A percentile compares a stretch with the other conserved stretches of the same genome.
phyloP scores from a whole-genome alignment of 2,888 invertebrate genomes.

The Drosophila borborema region DNA sequence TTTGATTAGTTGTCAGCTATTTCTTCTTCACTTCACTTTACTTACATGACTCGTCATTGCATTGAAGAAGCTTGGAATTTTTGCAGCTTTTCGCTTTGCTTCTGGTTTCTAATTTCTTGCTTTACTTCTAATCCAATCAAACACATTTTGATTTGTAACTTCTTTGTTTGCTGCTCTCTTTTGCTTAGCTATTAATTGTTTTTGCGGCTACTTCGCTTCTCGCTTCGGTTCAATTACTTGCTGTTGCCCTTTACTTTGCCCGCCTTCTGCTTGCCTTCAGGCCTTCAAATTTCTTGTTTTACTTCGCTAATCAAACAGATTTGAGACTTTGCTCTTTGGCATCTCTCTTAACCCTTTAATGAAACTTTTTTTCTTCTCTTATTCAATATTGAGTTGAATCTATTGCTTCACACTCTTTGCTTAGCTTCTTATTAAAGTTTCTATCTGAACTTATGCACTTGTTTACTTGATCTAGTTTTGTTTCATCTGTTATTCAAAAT shows the following conservation, averaged over 20 bases:
- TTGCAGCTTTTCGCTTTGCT: not conserved
- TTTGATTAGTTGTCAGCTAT: too few species aligned
- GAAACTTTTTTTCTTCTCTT: not conserved
- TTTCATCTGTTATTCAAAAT: not conserved
- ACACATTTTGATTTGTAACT: not conserved
- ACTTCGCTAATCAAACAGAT: conserved; percentile 3
- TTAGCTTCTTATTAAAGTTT: not conserved
- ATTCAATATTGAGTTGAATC: not conserved
- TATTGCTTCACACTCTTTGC: not conserved
- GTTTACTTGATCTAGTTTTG: not conserved
- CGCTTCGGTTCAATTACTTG: not conserved
- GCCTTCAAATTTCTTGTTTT: not conserved
- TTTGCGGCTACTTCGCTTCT: not conserved
- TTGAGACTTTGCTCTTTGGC: not conserved
- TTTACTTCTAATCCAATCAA: not conserved
- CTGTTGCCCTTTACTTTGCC: not conserved
- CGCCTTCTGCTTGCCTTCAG: not conserved
- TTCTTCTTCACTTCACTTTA: too few species aligned
- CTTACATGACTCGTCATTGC: not conserved
- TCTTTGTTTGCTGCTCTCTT: not conserved
- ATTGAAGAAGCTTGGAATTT: not conserved
- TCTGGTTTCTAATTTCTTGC: not conserved
- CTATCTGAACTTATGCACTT: not conserved
- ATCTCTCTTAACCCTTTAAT: not conserved
- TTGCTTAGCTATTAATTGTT: not conserved